Evolutionary conservation across 2,113 vertebrate genomes (phyloP).

Genomic region (Neofelis nebulosa): DNA sequence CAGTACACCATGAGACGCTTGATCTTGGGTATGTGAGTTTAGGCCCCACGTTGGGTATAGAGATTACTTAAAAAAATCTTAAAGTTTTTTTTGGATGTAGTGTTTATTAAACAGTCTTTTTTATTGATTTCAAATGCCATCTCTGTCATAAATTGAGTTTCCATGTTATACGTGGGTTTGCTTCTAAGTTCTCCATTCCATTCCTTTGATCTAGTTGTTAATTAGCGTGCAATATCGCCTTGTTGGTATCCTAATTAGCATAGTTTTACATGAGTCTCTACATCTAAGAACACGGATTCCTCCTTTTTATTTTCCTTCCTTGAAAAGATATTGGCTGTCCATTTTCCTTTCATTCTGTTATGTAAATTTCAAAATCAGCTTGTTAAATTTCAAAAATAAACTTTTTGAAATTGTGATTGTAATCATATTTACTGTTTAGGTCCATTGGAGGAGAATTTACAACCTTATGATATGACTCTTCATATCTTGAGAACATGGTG

Average conservation of each 20-base stretch:
- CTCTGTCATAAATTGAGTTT: neutral
- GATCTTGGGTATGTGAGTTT: neutral
- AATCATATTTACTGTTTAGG: neutral
- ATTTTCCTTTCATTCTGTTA: neutral
- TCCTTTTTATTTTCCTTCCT: neutral
- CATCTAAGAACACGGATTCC: neutral
- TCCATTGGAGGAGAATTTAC: neutral
- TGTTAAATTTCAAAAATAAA: neutral
- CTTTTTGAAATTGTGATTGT: neutral
- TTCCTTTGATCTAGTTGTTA: neutral
- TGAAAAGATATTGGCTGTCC: neutral
- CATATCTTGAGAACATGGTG: neutral
- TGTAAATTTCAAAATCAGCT: constrained; percentile 21
- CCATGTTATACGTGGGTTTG: neutral
- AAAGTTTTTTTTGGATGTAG: neutral
- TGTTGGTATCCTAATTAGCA: neutral
- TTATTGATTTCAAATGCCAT: neutral
- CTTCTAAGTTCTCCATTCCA: neutral
- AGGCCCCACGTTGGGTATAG: neutral
- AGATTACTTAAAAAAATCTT: neutral
- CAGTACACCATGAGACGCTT: neutral
- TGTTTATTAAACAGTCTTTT: neutral
- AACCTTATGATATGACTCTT: neutral
- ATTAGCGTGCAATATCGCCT: neutral
- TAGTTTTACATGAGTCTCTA: neutral